Conservation (phyloP, 2,113 vertebrate species). For the Nansenia antarctica region DNA sequence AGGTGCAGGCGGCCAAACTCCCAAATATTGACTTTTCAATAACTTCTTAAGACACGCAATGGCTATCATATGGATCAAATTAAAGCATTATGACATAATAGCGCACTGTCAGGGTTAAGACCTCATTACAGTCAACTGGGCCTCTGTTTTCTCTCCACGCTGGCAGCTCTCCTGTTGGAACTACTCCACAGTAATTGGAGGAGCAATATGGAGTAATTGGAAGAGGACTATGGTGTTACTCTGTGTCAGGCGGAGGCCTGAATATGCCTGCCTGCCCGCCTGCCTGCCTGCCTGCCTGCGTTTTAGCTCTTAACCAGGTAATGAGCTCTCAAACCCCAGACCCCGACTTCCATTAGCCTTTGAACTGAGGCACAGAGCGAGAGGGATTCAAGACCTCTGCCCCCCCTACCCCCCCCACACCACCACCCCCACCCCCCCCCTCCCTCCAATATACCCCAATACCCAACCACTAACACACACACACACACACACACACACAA, state of each 20-base stretch:
- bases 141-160: slow-evolving; percentile 65
- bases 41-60: slow-evolving; percentile 54
- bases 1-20: slow-evolving; percentile 29
- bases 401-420: too few relatives aligned
- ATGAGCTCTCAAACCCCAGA: slow-evolving; percentile 59
- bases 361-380: slow-evolving; percentile 38
- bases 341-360: slow-evolving; percentile 51
- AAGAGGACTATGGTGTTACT: slow-evolving; percentile 44
- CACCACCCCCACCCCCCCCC: not conserved
- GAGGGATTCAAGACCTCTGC: not conserved
- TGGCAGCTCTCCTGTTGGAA: slow-evolving; percentile 60
- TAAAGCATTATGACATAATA: slow-evolving; percentile 75
- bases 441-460: not conserved
- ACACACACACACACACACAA: slow-evolving; percentile 10
- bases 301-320: slow-evolving; percentile 60
- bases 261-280: too few relatives aligned
- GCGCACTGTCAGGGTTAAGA: slow-evolving; percentile 66
- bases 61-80: slow-evolving; percentile 70
- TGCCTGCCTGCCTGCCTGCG: slow-evolving; percentile 17
- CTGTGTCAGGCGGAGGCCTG: slow-evolving; percentile 25
- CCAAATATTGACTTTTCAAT: slow-evolving; percentile 68
- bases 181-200: slow-evolving; percentile 62
- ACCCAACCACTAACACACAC: slow-evolving; percentile 27
- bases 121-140: slow-evolving; percentile 69
- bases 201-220: slow-evolving; percentile 61